phyloP scores from a whole-genome alignment of 2,113 vertebrate species.

The Rhinogobius similis region DNA sequence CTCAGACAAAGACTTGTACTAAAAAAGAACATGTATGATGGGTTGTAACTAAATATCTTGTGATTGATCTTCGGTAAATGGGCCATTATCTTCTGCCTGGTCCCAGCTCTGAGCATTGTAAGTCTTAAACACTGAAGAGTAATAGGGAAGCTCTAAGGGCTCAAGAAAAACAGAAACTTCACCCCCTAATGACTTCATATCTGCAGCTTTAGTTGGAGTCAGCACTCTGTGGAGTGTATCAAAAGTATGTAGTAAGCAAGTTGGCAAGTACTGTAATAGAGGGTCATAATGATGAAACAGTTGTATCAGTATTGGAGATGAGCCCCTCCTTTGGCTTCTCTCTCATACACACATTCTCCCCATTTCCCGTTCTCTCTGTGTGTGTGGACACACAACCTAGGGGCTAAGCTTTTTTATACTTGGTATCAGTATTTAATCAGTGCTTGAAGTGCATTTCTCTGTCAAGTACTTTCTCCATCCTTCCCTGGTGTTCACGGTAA shows the following conservation, averaged over 20 bases:
- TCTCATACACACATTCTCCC: constrained; percentile 30
- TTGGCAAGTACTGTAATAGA: constrained; percentile 78
- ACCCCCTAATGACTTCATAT: constrained; percentile 76
- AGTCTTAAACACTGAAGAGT: constrained; percentile 63
- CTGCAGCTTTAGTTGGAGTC: constrained; percentile 74
- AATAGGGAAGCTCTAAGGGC: constrained; percentile 68
- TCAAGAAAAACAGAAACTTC: constrained; percentile 73
- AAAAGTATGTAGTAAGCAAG: constrained; percentile 79
- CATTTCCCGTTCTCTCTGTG: constrained; percentile 50
- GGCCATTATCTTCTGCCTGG: constrained; percentile 62
- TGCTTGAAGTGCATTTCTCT: constrained; percentile 80
- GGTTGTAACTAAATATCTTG: constrained; percentile 41
- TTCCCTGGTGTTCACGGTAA: constrained; percentile 74
- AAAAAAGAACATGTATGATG: constrained; percentile 53
- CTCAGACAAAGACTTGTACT: constrained; percentile 32
- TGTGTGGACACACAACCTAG: constrained; percentile 51
- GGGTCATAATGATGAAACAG: constrained; percentile 79
- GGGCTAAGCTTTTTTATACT: constrained; percentile 75
- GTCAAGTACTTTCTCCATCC: constrained; percentile 76
- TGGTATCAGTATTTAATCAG: constrained; percentile 80
- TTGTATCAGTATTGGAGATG: constrained; percentile 72
- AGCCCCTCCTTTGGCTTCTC: constrained; percentile 37
- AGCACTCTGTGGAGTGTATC: constrained; percentile 73
- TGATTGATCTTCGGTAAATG: constrained; percentile 58
- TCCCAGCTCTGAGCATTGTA: constrained; percentile 53